Evolutionary conservation across 2,113 vertebrate species (phyloP).

Genomic region (Origma solitaria): DNA sequence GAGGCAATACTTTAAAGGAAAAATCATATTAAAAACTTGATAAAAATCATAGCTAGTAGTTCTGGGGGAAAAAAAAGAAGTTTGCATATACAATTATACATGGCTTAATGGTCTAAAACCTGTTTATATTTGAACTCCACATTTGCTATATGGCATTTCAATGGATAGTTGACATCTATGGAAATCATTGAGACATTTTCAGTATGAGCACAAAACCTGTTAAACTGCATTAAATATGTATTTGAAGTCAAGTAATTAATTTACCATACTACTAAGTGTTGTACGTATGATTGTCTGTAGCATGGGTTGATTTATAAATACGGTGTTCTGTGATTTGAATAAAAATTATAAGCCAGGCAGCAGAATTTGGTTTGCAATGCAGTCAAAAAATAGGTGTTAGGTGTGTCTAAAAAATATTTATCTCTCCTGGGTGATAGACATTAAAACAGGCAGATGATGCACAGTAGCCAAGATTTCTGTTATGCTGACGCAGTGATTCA

Average conservation of each 20-base stretch:
- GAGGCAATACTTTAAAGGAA: background rate
- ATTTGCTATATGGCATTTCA: background rate
- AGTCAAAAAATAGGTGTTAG: conserved; percentile 7
- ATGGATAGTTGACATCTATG: background rate
- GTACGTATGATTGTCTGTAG: background rate
- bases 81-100: background rate
- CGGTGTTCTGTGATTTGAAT: background rate
- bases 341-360: background rate
- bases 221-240: background rate
- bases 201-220: background rate
- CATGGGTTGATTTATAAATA: background rate
- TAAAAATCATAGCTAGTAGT: background rate
- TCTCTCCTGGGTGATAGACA: background rate
- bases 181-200: background rate
- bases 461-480: background rate
- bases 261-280: background rate
- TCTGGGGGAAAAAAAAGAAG: background rate
- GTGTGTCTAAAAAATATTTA: conserved; percentile 28
- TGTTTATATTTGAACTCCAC: background rate
- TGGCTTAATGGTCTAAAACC: background rate
- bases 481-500: background rate
- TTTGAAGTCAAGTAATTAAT: background rate
- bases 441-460: background rate
- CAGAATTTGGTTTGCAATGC: background rate
- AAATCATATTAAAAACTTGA: background rate